A percentile compares a stretch with the other conserved stretches of the same genome.
phyloP scores from a whole-genome alignment of 1,140 invertebrate species.

The Coboldia fuscipes region DNA sequence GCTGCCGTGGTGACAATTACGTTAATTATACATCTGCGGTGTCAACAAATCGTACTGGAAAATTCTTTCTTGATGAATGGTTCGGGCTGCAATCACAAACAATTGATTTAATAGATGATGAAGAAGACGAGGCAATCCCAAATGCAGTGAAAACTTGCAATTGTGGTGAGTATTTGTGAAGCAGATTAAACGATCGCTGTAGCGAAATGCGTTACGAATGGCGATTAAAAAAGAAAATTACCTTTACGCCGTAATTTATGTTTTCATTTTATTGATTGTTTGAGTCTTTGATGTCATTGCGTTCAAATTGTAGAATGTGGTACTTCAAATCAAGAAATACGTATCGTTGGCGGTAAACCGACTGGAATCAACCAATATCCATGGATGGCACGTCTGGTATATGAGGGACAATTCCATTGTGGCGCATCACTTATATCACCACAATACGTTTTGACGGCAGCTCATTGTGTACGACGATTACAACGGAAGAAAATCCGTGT shows the following conservation, averaged over 20 bases:
- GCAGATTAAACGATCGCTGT: neutral
- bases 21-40: neutral
- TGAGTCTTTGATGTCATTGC: neutral
- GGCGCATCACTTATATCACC: conserved; percentile 66
- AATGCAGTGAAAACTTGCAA: neutral
- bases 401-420: conserved; percentile 73
- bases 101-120: neutral
- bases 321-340: conserved; percentile 41
- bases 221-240: neutral
- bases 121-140: neutral
- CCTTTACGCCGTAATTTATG: neutral
- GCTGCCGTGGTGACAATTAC: neutral
- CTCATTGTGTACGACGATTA: conserved; percentile 44
- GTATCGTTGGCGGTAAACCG: conserved; percentile 44
- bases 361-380: conserved; percentile 64
- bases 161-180: neutral
- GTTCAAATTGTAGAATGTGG: conserved; percentile 36
- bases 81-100: neutral
- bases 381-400: conserved; percentile 62
- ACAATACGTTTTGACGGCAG: conserved; percentile 43
- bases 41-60: neutral
- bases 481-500: conserved; percentile 56
- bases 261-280: neutral
- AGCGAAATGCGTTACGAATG: neutral
- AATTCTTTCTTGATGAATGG: neutral